Evolutionary conservation across 2,797 vertebrate genomes (phyloP), one percentile per base, ranked within the genome.

Genomic region (Nyctalus aviator): DNA sequence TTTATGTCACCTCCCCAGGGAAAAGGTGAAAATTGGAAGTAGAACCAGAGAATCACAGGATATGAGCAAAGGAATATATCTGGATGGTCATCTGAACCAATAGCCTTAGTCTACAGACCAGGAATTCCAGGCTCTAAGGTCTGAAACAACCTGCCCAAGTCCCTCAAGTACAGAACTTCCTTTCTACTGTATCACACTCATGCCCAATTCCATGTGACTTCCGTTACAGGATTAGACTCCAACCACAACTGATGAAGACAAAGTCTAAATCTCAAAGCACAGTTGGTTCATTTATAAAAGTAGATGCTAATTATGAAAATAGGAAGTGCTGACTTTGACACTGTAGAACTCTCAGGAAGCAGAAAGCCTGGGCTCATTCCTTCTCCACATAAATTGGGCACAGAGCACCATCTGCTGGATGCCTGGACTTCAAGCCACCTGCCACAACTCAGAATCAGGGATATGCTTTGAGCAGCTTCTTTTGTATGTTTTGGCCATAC

Each of bases 351-450:
- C 8, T 85, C 71, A 6, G 21, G 21, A 57, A 72, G 41, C 59
- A 1, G 59, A 12, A 30, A 0, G 12, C 32, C 27, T 14, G 0
- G 8, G n/a, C 8, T 1, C 25, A 0, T 0, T 21, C 8, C 25
- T 57, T 59, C 14, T 7, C 32, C 25, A 44, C 30, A 8, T 78
- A 94, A 89, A 90, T 53, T 50, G 92, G 72, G 76, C 8, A 0
- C 53, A 32, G 84, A 55, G 66, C 84, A 92, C 93, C 96, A 95
- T 90, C 96, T 96, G 94, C 96, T 96, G 96, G 95, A 27, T 21
- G 0, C 1, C 18, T 57, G n/a, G 9, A 10, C 15, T 21, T 72
- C 55, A 59, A 25, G 25, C 50, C 27, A 46, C 21, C 21, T 2
- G 46, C 46, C 46, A 1, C 25, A 37, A 27, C 17, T 69, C 64